Percentiles rank a stretch among this genome's conserved stretches.
phyloP scores from a whole-genome alignment of 2,113 vertebrate genomes.

The Rhagologus leucostigma region DNA sequence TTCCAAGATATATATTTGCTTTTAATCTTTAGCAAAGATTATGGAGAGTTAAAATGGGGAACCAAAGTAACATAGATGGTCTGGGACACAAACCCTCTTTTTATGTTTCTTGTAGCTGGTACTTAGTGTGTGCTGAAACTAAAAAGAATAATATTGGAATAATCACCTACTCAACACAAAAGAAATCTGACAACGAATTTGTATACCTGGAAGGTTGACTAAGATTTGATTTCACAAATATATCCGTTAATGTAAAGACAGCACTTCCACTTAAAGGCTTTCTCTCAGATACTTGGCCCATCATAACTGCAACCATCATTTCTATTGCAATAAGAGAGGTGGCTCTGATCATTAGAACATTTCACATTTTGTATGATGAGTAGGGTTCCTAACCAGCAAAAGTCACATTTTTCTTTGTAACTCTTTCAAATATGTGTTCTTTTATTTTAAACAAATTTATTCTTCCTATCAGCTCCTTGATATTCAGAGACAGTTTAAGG shows the following conservation, averaged over 20 bases:
- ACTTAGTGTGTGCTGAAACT: not conserved
- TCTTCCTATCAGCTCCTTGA: not conserved
- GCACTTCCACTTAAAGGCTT: not conserved
- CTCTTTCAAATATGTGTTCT: not conserved
- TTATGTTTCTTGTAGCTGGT: not conserved
- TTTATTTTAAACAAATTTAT: slow-evolving; percentile 29
- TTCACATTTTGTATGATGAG: not conserved
- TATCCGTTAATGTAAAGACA: not conserved
- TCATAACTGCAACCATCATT: not conserved
- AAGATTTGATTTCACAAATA: not conserved
- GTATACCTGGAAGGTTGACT: not conserved
- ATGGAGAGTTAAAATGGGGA: not conserved
- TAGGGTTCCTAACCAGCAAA: not conserved
- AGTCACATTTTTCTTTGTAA: not conserved
- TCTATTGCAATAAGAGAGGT: not conserved
- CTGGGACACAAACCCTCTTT: not conserved
- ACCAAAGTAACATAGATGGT: not conserved
- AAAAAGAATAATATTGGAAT: not conserved
- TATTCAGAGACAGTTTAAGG: slow-evolving; percentile 17
- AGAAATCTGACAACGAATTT: not conserved
- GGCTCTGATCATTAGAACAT: not conserved
- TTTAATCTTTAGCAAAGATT: not conserved
- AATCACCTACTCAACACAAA: not conserved
- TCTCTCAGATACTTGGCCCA: not conserved
- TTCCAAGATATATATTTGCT: not conserved